Conservation (phyloP, 2,797 vertebrate species). For the Buceros bicornis region DNA sequence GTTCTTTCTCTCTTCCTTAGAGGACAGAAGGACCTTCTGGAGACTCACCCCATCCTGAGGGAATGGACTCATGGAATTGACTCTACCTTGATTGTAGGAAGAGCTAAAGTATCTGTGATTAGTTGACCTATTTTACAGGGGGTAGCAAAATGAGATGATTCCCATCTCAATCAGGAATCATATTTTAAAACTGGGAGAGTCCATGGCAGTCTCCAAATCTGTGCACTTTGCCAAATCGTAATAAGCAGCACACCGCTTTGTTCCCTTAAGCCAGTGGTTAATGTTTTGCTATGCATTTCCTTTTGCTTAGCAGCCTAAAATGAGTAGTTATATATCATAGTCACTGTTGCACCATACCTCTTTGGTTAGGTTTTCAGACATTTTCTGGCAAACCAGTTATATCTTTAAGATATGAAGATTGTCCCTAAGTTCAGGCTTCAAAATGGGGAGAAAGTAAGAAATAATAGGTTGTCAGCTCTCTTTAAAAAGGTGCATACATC, state of each 20-base stretch:
- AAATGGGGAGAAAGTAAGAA: constrained; percentile 72
- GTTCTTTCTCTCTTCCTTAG: not conserved
- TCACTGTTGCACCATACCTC: not conserved
- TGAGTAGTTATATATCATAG: not conserved
- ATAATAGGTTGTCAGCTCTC: constrained; percentile 78
- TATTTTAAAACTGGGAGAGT: not conserved
- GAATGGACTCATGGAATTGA: not conserved
- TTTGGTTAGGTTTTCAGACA: constrained; percentile 49
- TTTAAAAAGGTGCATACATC: constrained; percentile 71
- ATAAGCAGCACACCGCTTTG: not conserved
- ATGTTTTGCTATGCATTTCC: constrained; percentile 53
- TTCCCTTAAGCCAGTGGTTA: constrained; percentile 14
- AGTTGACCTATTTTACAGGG: not conserved
- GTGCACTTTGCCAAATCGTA: not conserved
- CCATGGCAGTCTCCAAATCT: not conserved
- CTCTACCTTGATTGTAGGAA: not conserved
- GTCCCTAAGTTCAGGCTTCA: constrained; percentile 43
- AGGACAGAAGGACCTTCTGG: not conserved
- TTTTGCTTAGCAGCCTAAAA: constrained; percentile 34
- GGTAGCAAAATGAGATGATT: not conserved
- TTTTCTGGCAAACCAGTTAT: constrained; percentile 61
- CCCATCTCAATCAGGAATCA: rapidly evolving
- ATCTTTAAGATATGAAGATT: constrained; percentile 57
- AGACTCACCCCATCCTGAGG: not conserved
- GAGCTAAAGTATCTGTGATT: not conserved